Evolutionary conservation across 2,113 vertebrate genomes (phyloP).

Genomic region (Grammomys surdaster): DNA sequence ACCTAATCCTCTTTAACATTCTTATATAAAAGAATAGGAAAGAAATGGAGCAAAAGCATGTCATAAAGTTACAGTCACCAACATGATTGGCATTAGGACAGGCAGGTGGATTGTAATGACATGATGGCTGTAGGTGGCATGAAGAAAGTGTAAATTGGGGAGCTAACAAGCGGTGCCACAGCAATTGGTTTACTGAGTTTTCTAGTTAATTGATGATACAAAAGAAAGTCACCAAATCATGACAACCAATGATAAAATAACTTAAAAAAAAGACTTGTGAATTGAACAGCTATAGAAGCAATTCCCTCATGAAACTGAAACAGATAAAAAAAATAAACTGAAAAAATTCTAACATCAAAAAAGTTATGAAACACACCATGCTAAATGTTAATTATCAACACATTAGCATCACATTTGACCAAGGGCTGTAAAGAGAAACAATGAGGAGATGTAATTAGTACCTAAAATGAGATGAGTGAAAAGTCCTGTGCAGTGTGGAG

Average conservation of each 20-base stretch:
- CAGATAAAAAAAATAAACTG: background rate
- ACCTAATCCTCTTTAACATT: background rate
- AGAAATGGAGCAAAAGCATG: background rate
- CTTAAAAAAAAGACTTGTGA: background rate
- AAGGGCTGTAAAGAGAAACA: background rate
- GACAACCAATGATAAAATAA: background rate
- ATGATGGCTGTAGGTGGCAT: background rate
- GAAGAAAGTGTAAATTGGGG: background rate
- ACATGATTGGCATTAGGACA: background rate
- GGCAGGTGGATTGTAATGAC: background rate
- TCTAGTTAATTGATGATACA: background rate
- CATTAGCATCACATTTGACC: background rate
- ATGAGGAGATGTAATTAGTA: background rate
- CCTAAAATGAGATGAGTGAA: background rate
- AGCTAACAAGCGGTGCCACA: background rate
- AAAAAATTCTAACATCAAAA: background rate
- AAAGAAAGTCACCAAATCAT: background rate
- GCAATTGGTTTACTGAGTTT: background rate
- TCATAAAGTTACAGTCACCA: background rate
- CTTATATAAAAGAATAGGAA: background rate
- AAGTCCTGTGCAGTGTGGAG: background rate
- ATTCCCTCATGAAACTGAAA: background rate
- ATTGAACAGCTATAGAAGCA: background rate
- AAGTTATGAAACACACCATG: background rate
- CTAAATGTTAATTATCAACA: background rate